A percentile compares a stretch with the other conserved stretches of the same genome.
These are phyloP conservation scores for Pogonomyrmex californicus DNA, from an alignment of 1,140 invertebrate species.

Conservation along the genomic window DNA sequence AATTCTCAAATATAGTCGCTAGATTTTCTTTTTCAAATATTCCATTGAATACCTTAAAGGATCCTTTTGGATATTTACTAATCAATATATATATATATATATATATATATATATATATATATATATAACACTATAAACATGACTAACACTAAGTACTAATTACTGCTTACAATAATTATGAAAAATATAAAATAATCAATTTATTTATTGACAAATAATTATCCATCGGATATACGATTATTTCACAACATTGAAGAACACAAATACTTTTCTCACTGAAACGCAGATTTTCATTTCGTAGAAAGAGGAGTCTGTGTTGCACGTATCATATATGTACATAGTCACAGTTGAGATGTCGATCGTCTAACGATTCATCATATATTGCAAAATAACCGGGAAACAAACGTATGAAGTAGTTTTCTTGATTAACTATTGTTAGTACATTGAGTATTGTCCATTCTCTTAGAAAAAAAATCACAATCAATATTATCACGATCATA, in stretches of 20 bases:
- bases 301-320: slow-evolving; percentile 56
- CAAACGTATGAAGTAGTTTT: slow-evolving; percentile 30
- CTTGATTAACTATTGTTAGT: slow-evolving; percentile 73
- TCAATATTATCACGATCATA: slow-evolving; percentile 40
- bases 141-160: too few species aligned
- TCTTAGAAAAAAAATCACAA: slow-evolving; percentile 71
- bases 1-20: background rate
- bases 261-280: slow-evolving; percentile 70
- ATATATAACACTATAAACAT: too few species aligned
- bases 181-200: slow-evolving; percentile 81
- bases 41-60: background rate
- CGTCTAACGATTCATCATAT: slow-evolving; percentile 20
- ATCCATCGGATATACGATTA: slow-evolving; percentile 74
- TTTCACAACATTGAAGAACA: slow-evolving; percentile 73
- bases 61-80: too few species aligned
- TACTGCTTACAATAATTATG: background rate
- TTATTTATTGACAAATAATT: slow-evolving; percentile 79
- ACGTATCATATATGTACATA: slow-evolving; percentile 67
- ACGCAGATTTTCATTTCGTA: slow-evolving; percentile 71
- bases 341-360: slow-evolving; percentile 55
- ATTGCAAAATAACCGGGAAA: slow-evolving; percentile 60
- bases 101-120: too few species aligned
- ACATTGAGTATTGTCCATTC: slow-evolving; percentile 82
- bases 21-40: background rate
- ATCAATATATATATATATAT: too few species aligned